Percentiles rank a stretch among this genome's conserved stretches.
Conservation (phyloP, 2,113 vertebrate species). For the Lanius ludovicianus region DNA sequence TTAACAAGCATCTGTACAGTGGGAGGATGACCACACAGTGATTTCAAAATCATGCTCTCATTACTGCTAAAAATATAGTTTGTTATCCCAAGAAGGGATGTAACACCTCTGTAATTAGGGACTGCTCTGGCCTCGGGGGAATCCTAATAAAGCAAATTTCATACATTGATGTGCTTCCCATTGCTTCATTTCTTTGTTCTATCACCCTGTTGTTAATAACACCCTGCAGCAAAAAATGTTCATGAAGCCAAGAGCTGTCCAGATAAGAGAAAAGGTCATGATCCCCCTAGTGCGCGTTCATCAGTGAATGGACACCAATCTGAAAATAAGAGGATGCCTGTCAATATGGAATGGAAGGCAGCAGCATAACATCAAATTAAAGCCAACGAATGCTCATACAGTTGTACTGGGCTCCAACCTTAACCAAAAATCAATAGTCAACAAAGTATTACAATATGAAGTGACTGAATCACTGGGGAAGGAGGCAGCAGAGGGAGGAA, state of each 20-base stretch:
- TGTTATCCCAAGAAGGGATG: slow-evolving; percentile 62
- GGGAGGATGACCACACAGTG: slow-evolving; percentile 34
- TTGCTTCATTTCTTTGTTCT: slow-evolving; percentile 76
- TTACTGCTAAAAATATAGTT: slow-evolving; percentile 61
- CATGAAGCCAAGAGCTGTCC: slow-evolving; percentile 79
- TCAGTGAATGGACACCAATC: slow-evolving; percentile 76
- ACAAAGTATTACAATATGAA: slow-evolving; percentile 77
- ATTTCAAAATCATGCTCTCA: slow-evolving; percentile 61
- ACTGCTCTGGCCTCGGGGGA: slow-evolving; percentile 49
- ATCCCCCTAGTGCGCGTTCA: slow-evolving; percentile 71
- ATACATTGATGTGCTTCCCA: slow-evolving; percentile 69
- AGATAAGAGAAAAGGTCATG: slow-evolving; percentile 81
- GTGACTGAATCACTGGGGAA: slow-evolving; percentile 62
- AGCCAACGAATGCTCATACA: slow-evolving; percentile 74
- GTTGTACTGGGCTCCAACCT: slow-evolving; percentile 69
- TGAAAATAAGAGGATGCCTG: slow-evolving; percentile 73
- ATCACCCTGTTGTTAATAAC: slow-evolving; percentile 77
- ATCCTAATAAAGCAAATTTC: slow-evolving; percentile 75
- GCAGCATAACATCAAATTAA: slow-evolving; percentile 74
- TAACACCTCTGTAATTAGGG: slow-evolving; percentile 69
- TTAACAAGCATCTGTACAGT: slow-evolving; percentile 50
- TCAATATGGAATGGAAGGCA: slow-evolving; percentile 74
- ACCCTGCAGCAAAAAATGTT: slow-evolving; percentile 81
- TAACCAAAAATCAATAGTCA: slow-evolving; percentile 82
- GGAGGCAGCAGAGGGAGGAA: slow-evolving; percentile 26